Evolutionary conservation across 2,797 vertebrate species (phyloP).

Genomic region (Poecilia gillii): DNA sequence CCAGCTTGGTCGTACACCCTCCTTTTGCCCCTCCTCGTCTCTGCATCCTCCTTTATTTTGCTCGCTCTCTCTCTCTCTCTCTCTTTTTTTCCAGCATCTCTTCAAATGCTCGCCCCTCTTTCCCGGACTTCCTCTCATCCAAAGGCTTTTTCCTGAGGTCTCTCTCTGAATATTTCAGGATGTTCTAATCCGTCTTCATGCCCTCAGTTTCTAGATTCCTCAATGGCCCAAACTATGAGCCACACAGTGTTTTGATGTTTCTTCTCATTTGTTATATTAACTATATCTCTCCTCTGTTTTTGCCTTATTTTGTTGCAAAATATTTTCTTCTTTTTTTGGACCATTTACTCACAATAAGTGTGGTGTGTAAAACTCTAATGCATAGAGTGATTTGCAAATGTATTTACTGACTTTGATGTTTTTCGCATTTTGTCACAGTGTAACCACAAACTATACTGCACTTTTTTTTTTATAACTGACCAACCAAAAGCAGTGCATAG

Average conservation of each 20-base stretch:
- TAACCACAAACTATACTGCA: background rate
- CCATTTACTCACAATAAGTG: background rate
- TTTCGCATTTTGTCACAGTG: background rate
- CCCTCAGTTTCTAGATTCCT: slow-evolving; percentile 5
- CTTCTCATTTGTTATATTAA: slow-evolving; percentile 11
- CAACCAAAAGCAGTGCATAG: background rate
- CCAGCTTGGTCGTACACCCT: slow-evolving; percentile 24
- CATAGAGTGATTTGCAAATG: background rate
- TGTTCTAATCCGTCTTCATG: background rate
- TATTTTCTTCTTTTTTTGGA: background rate
- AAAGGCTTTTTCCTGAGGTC: slow-evolving; percentile 32
- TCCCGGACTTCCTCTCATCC: slow-evolving; percentile 32
- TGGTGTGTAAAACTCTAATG: background rate
- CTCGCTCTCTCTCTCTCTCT: slow-evolving; percentile 12
- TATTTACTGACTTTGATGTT: background rate
- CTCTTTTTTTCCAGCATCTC: slow-evolving; percentile 18
- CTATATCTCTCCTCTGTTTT: slow-evolving; percentile 5
- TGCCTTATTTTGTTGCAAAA: background rate
- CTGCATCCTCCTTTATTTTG: slow-evolving; percentile 31
- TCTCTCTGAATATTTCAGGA: slow-evolving; percentile 35
- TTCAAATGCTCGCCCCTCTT: slow-evolving; percentile 23
- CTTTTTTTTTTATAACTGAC: background rate
- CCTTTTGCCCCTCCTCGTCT: slow-evolving; percentile 8
- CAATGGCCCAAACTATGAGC: slow-evolving; percentile 3
- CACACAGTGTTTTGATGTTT: background rate